Base-by-base conservation (phyloP, 1,140 invertebrate species). In the Galendromus occidentalis region DNA sequence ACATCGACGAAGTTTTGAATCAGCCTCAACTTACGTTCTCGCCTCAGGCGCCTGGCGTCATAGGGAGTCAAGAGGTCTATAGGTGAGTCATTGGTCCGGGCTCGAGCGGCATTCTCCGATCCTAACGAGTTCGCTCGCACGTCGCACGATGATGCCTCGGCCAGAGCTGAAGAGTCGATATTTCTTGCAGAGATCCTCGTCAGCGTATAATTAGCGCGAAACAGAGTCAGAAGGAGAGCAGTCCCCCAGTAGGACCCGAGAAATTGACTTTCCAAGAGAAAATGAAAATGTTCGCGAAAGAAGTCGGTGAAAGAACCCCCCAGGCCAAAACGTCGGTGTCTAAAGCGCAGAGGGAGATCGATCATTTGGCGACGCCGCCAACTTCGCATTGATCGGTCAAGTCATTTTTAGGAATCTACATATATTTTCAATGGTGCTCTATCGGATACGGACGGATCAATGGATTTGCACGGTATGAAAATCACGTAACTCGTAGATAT, bases 201-300 rank as follows among this genome's bases (percentile, higher is more conserved):
- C 80, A 84, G 73, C 81, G 85, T 65, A 82, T 88, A 22, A 44
- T 67, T 29, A 67, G 65, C 42, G 44, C 68, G 29, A 67, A 66
- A 42, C 80, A 82, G 44, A 84, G 86, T 71, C 84, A 84, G 55
- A 81, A 83, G 69, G 79, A 82, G 76, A 74, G 78, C 72, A 76
- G 79, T 65, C 78, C 81, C 66, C 82, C 85, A 7, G n/a, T 44
- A 12, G 83, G 88, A 64, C 89, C 89, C 0, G 89, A 92, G 73
- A 91, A 91, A 72, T 77, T 94, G 9, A 87, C 85, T 64, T 93
- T 94, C 74, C 88, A 90, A 74, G 90, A 93, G 74, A 94, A 94
- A 76, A 93, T 94, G 88, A 91, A 91, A 76, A 91, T 93, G 88
- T 94, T 94, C 78, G 90, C 89, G 14, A 84, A 90, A 78, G 88